Evolutionary conservation across 2,113 vertebrate genomes (phyloP), one percentile per base, ranked within the genome.

Genomic region (Brachyhypopomus occidentalis): DNA sequence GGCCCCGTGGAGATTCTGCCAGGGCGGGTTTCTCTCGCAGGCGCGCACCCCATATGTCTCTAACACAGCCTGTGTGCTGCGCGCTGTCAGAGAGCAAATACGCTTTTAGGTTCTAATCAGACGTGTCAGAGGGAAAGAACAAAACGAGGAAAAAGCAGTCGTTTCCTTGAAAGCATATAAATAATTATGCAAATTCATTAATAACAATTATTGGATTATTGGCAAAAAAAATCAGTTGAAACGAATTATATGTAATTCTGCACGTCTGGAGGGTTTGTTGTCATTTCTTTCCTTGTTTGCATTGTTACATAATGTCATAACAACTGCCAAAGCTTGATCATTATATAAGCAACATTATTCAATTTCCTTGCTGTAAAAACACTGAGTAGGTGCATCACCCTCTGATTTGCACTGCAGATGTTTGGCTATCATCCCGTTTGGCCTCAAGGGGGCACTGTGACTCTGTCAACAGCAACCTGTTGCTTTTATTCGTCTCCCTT

Each of bases 371-470:
- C 60, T 55, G 52, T 52, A 34, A 2, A 17, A 77, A 25, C 2
- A 23, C 27, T 72, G 17, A 60, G 45, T 7, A 11, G 30, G 11
- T 12, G 4, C 16, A n/a, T n/a, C 7, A 30, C 20, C 17, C 9
- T 4, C n/a, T n/a, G n/a, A n/a, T n/a, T n/a, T n/a, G n/a, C n/a
- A 11, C 4, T 19, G 9, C 3, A 71, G 1, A 22, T 36, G 11
- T 58, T 12, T 25, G 16, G 67, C 58, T 52, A 34, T 75, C n/a
- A 36, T 70, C 9, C 1, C 11, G 0, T 8, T 48, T 56, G 7
- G 60, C 83, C 86, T 89, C 74, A 71, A 83, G 87, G 81, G 84
- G 84, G 88, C 83, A 72, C 85, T 84, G 25, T 82, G 66, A 82
- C 34, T 72, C 78, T 84, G 70, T 81, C 38, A 62, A 64, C 74